Conservation (phyloP, 2,113 vertebrate species). For the Vombatus ursinus region DNA sequence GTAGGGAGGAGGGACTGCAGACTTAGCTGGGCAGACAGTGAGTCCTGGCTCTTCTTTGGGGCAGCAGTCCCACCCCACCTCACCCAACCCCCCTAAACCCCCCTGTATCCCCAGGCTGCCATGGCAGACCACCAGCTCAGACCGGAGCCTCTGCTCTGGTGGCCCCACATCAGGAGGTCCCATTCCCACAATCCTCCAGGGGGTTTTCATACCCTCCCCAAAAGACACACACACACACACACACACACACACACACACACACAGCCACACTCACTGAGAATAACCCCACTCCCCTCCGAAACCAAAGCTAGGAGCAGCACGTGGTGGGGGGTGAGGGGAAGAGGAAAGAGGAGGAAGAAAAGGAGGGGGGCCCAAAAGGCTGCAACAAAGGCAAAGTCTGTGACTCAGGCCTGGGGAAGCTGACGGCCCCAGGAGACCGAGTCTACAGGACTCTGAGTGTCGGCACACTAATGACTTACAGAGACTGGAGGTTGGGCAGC, state of each 20-base stretch:
- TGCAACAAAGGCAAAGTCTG: constrained; percentile 55
- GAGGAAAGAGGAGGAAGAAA: constrained; percentile 37
- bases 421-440: constrained; percentile 31
- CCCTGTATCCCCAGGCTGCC: neutral
- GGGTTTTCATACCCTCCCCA: neutral
- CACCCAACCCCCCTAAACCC: neutral
- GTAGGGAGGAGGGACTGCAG: neutral
- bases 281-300: constrained; percentile 49
- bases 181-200: constrained; percentile 32
- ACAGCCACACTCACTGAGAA: constrained; percentile 32
- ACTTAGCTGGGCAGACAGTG: neutral
- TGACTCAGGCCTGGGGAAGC: constrained; percentile 71
- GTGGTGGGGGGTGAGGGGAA: constrained; percentile 53
- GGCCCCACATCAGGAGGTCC: constrained; percentile 61
- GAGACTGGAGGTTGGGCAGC: constrained; percentile 94
- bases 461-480: constrained; percentile 88
- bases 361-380: constrained; percentile 6
- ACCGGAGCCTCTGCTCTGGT: constrained; percentile 37
- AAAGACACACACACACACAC: neutral
- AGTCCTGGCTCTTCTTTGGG: neutral
- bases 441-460: neutral
- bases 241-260: constrained; percentile 2
- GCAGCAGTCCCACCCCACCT: neutral
- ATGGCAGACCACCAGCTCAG: constrained; percentile 10
- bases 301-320: constrained; percentile 40